A percentile compares a stretch with the other conserved stretches of the same genome.
phyloP scores from a whole-genome alignment of 2,888 invertebrate species.

The Aradus depressus region DNA sequence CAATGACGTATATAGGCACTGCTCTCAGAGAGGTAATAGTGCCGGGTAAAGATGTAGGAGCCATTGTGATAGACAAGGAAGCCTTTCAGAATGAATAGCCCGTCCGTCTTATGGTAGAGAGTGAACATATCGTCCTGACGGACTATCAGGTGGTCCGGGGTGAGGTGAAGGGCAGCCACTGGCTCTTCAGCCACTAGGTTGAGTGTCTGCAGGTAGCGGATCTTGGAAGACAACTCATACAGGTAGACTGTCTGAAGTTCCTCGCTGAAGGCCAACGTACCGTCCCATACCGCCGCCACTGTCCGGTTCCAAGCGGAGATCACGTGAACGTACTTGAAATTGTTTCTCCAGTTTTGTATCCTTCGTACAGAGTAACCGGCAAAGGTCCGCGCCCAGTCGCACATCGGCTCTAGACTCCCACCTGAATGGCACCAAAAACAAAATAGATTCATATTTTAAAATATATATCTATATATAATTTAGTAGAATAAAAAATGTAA shows the following conservation, averaged over 20 bases:
- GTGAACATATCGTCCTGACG: slow-evolving; percentile 23
- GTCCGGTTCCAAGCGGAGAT: slow-evolving; percentile 19
- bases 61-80: slow-evolving; percentile 20
- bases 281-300: slow-evolving; percentile 15
- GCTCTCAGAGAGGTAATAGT: slow-evolving; percentile 16
- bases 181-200: slow-evolving; percentile 18
- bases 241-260: slow-evolving; percentile 20
- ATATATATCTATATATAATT: background rate
- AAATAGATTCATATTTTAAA: background rate
- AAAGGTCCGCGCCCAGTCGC: slow-evolving; percentile 23
- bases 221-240: slow-evolving; percentile 18
- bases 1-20: slow-evolving; percentile 1
- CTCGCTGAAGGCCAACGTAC: slow-evolving; percentile 21
- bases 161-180: slow-evolving; percentile 17
- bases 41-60: slow-evolving; percentile 19
- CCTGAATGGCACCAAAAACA: slow-evolving; percentile 13
- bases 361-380: slow-evolving; percentile 15
- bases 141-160: slow-evolving; percentile 15
- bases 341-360: slow-evolving; percentile 21
- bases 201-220: slow-evolving; percentile 23
- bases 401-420: slow-evolving; percentile 19
- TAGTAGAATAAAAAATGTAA: background rate
- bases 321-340: slow-evolving; percentile 16
- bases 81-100: slow-evolving; percentile 17
- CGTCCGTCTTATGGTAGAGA: slow-evolving; percentile 15